phyloP scores from a whole-genome alignment of 1,140 invertebrate species.

The Brachionus manjavacas region DNA sequence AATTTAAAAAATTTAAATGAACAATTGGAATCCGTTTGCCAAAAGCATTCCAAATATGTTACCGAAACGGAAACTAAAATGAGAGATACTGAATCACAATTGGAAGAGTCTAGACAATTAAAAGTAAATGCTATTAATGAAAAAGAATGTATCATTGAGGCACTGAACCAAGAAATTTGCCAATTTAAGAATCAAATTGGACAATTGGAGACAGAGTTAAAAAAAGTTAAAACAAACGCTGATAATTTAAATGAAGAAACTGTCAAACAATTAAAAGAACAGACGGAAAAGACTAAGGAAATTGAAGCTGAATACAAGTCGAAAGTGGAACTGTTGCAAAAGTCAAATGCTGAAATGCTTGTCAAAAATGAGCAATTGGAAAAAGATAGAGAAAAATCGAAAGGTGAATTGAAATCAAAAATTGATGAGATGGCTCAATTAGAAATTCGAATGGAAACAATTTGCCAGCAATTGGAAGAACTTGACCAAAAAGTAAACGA shows the following conservation, averaged over 20 bases:
- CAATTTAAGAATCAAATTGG: neutral
- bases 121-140: neutral
- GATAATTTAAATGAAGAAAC: neutral
- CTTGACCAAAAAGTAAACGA: neutral
- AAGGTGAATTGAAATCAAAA: neutral
- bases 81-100: neutral
- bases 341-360: neutral
- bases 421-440: neutral
- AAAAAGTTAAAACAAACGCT: neutral
- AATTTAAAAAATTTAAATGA: neutral
- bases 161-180: neutral
- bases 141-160: neutral
- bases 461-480: slow-evolving; percentile 7
- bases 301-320: neutral
- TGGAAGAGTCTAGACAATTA: neutral
- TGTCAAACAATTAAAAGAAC: neutral
- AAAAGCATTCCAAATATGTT: neutral
- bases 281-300: neutral
- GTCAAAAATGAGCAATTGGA: neutral
- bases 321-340: neutral
- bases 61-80: neutral
- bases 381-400: neutral
- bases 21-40: neutral
- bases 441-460: neutral
- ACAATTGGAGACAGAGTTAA: neutral